Evolutionary conservation across 1,140 invertebrate genomes (phyloP), one percentile per base, ranked within the genome.

Genomic region (Diabrotica undecimpunctata): DNA sequence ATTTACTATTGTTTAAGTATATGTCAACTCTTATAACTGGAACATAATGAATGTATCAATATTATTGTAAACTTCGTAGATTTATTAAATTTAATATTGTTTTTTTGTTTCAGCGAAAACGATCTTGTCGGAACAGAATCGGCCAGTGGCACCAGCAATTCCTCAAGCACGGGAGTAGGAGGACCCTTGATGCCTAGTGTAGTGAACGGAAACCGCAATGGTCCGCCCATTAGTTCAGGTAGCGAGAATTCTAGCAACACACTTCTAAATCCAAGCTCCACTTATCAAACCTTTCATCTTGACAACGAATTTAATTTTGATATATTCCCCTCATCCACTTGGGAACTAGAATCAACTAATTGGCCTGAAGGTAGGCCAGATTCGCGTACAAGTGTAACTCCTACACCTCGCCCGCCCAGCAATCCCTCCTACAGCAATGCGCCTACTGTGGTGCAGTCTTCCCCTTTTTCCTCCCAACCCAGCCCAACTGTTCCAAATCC

Each of bases 151-250:
- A 70, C 66, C 13, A 66, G 25, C 64, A 67, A 46, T 41, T 41
- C 59, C 67, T 39, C 68, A 75, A 67, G 65, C 37, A 54, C 51
- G 35, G 66, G 66, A 41, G 78, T 87, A 38, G 86, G 86, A 41
- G 87, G 86, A 0, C 87, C 87, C 0, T 76, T 88, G 38, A 87
- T 88, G 84, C 83, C 84, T 7, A 87, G 85, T 38, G 83, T 86
- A 41, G 81, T 86, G 12, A 89, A 89, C 74, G 86, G 87, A 8
- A 53, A 61, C 65, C 73, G 74, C 46, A 83, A 79, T 67, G 78
- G 53, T 14, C 70, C 69, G 14, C 70, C 66, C 72, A 14, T 79
- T 71, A 61, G 78, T 73, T 54, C 77, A 70, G 58, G 72, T 72
- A 68, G 74, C 70, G 72, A 79, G 70, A 68, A 69, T 71, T 66